These are phyloP conservation scores for Brachypterus glaber DNA, from an alignment of 2,888 invertebrate species.

Conservation along the genomic window DNA sequence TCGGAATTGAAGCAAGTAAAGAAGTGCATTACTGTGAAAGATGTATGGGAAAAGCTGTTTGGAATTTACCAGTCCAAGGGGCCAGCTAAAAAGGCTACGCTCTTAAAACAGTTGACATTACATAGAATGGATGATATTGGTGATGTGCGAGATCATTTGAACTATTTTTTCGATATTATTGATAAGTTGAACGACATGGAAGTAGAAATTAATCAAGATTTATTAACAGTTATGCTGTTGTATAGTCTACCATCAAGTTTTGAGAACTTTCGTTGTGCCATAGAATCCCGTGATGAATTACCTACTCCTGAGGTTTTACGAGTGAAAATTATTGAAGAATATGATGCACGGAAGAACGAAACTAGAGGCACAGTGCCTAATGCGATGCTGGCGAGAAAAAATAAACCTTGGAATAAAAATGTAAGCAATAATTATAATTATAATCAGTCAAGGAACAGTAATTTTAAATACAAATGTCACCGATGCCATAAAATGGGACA, in stretches of 20 bases:
- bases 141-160: too few relatives aligned
- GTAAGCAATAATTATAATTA: too few relatives aligned
- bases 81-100: background rate
- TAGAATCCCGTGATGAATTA: conserved; percentile 29
- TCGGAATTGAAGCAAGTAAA: background rate
- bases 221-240: conserved; percentile 27
- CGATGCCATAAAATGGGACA: conserved; percentile 10
- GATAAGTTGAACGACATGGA: conserved; percentile 30
- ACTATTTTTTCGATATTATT: too few relatives aligned
- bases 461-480: too few relatives aligned
- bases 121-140: background rate
- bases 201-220: conserved; percentile 25
- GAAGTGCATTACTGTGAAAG: background rate
- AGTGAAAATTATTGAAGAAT: too few relatives aligned
- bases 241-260: conserved; percentile 21
- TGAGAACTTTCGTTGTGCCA: conserved; percentile 33
- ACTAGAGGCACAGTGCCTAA: conserved; percentile 1
- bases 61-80: too few relatives aligned
- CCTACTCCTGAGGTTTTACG: conserved; percentile 26
- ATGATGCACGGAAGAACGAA: conserved; percentile 20
- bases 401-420: conserved; percentile 6
- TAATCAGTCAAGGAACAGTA: conserved; percentile 2
- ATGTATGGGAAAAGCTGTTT: conserved; percentile 1
- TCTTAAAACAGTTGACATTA: background rate
- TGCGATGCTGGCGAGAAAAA: conserved; percentile 4